phyloP scores from a whole-genome alignment of 2,797 vertebrate species.

The Eutrigla gurnardus region DNA sequence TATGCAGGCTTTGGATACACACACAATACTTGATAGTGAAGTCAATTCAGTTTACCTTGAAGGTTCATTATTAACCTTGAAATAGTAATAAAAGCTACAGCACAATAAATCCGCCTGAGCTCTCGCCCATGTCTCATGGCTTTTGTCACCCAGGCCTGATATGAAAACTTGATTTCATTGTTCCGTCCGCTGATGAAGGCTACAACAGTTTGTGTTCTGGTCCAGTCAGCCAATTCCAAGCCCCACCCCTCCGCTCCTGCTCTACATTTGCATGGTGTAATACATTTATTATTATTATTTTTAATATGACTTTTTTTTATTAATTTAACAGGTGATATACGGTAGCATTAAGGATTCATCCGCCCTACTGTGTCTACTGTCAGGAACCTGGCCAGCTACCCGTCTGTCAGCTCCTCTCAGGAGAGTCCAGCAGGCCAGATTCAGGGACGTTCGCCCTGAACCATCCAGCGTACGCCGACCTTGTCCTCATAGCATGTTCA shows the following conservation, averaged over 20 bases:
- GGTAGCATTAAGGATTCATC: no score
- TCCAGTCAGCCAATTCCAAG: no score
- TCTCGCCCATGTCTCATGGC: not conserved
- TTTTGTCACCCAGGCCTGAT: not conserved
- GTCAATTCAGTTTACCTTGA: not conserved
- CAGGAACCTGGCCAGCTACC: constrained; percentile 5
- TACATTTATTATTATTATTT: no score
- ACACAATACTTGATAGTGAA: not conserved
- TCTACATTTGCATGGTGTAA: no score
- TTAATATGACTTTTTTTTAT: no score
- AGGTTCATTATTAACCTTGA: not conserved
- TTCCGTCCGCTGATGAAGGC: not conserved
- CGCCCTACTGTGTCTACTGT: not conserved
- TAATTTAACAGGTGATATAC: no score
- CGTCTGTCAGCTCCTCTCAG: constrained; percentile 49
- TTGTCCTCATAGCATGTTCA: constrained; percentile 40
- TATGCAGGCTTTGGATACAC: not conserved
- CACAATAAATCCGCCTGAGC: not conserved
- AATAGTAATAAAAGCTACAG: not conserved
- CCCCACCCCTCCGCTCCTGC: no score
- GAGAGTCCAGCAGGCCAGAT: constrained; percentile 39
- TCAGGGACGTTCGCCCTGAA: constrained; percentile 21
- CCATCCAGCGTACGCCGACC: constrained; percentile 43
- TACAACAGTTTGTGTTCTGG: no score
- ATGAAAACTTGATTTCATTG: not conserved